phyloP scores from a whole-genome alignment of 2,888 invertebrate species.

The Abscondita cerata region DNA sequence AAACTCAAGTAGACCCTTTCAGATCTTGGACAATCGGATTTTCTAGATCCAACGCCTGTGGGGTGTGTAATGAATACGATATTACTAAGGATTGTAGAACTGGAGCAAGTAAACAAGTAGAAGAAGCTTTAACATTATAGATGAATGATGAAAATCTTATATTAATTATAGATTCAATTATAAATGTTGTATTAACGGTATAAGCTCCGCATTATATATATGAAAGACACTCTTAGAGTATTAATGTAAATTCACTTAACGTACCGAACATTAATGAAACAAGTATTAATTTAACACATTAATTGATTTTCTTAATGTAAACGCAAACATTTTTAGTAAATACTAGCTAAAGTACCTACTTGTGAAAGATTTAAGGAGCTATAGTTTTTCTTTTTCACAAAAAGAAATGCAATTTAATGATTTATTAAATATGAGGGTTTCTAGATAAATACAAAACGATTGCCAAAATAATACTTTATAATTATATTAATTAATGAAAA shows the following conservation, averaged over 20 bases:
- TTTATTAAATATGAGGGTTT: too few relatives aligned
- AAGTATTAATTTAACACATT: too few relatives aligned
- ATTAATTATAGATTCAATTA: constrained; percentile 48
- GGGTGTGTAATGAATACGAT: constrained; percentile 42
- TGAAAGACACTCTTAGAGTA: not conserved
- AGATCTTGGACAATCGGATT: constrained; percentile 41
- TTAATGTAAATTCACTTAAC: not conserved
- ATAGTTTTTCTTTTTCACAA: too few relatives aligned
- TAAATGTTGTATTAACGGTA: constrained; percentile 42
- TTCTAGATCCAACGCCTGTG: constrained; percentile 41
- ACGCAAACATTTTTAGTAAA: too few relatives aligned
- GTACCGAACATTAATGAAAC: not conserved
- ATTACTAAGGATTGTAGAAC: constrained; percentile 30
- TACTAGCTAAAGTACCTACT: too few relatives aligned
- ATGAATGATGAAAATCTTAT: constrained; percentile 40
- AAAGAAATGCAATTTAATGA: too few relatives aligned
- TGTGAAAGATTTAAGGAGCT: too few relatives aligned
- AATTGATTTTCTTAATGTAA: too few relatives aligned
- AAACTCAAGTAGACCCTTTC: constrained; percentile 39
- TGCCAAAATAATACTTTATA: too few relatives aligned
- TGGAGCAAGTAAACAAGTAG: constrained; percentile 35
- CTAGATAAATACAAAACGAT: too few relatives aligned
- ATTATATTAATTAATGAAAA: too few relatives aligned
- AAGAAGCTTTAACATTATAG: constrained; percentile 37
- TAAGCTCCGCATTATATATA: constrained; percentile 1